Evolutionary conservation across 2,113 vertebrate genomes (phyloP), one percentile per base, ranked within the genome.

Genomic region (Pituophis catenifer): DNA sequence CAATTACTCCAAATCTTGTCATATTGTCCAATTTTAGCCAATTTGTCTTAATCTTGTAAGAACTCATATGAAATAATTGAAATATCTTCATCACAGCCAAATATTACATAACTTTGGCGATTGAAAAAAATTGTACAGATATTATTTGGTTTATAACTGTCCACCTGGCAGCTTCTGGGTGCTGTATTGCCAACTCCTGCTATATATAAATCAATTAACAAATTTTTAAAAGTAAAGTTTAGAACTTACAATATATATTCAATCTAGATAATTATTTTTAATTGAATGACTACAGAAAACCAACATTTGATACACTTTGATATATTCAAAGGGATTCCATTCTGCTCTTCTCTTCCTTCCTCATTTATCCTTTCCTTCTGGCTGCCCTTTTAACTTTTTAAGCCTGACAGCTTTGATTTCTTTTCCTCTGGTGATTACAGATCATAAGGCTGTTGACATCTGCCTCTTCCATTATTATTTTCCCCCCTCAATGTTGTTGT

Each of bases 401-500:
- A n/a, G 13, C 81, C 92, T 89, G 94, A 92, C 96, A 96, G 91
- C 94, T 95, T 89, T 91, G 90, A 94, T 94, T 96, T 94, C 93
- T 94, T 44, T 12, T 17, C 81, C 81, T 70, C 93, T 91, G 92
- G 55, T 4, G 38, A 75, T 90, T 92, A 75, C 70, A 88, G n/a
- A 94, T 91, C 92, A 87, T 1, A 91, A 95, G 94, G 93, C 55
- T 95, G 96, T 94, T 96, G 96, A 96, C 95, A 94, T 94, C 85
- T 96, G 94, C 94, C 96, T 95, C 93, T 90, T 91, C 81, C 88
- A 2, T 94, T 96, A 94, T 93, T 97, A 58, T 59, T 90, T 95
- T 2, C 1, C 33, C 12, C 92, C 29, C 93, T 94, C 96, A 96
- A 96, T 95, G 95, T 89, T 96, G 96, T 92, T 97, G 96, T 94